Base-by-base conservation (phyloP, 2,113 vertebrate species). In the Hymenochirus boettgeri region DNA sequence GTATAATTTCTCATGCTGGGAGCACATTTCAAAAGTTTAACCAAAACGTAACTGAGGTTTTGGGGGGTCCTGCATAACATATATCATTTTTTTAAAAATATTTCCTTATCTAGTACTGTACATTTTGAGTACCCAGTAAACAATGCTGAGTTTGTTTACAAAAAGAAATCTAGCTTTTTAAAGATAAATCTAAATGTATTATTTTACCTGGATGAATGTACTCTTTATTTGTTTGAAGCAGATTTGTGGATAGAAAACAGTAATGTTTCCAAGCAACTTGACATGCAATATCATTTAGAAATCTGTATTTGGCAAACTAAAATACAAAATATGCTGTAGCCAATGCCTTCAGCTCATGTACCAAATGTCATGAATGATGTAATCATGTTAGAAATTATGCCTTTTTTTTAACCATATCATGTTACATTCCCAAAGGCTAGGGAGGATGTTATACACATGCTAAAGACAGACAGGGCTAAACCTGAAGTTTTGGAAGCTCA, bases 381-480 rank as follows among this genome's bases (percentile, higher is more conserved):
- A 64, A 54, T 46, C 55, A 26, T 19, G 60, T 59, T 31, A 31
- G 73, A 22, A 63, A 62, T 37, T 19, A 53, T 65, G 70, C 52
- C 58, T 21, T 4, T 27, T 48, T 1, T 65, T 65, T 84, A 57
- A 85, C 65, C 58, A 57, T 55, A 56, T 29, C 73, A 57, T 47
- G 48, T 69, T 84, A 55, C 33, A 72, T 69, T 63, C 52, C 66
- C 71, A 69, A 84, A 98, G 96, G 96, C 96, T 70, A 87, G 95
- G 64, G 96, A 99, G 56, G 94, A 99, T 79, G 82, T 98, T 75
- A 98, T 99, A 76, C 79, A 90, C 57, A 88, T 97, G 88, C 74
- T 99, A 82, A 91, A 88, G 83, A 87, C 92, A 0, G 90, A 92
- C 70, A 89, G 81, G 78, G 88, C 87, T 25, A 81, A 85, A 15